Evolutionary conservation across 2,888 invertebrate genomes (phyloP).

Genomic region (Archips crataeganus): DNA sequence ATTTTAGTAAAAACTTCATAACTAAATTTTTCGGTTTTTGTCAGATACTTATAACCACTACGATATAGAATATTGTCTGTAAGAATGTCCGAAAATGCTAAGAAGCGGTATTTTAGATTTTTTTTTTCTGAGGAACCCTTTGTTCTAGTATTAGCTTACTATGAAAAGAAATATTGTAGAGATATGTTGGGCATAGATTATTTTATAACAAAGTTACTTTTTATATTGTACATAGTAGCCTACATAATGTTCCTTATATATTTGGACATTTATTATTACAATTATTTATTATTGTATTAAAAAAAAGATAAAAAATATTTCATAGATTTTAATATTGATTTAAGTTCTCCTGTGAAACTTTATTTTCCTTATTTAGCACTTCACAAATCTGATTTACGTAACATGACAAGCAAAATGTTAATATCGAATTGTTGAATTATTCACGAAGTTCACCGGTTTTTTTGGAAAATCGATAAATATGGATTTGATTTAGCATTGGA

Average conservation of each 20-base stretch:
- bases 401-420: conserved; percentile 13
- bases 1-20: neutral
- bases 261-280: too few species aligned
- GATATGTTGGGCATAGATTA: too few species aligned
- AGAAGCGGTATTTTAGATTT: neutral
- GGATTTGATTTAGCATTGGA: conserved; percentile 16
- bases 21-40: neutral
- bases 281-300: too few species aligned
- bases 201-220: too few species aligned
- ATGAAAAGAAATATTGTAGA: neutral
- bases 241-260: too few species aligned
- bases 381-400: neutral
- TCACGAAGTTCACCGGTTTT: conserved; percentile 28
- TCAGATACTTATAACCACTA: neutral
- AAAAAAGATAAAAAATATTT: too few species aligned
- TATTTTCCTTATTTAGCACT: neutral
- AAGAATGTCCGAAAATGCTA: neutral
- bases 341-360: neutral
- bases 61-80: neutral
- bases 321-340: neutral
- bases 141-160: neutral
- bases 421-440: conserved; percentile 18
- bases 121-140: neutral
- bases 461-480: conserved; percentile 16
- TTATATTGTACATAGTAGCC: too few species aligned